A percentile compares a stretch with the other conserved stretches of the same genome.
Evolutionary conservation across 2,797 vertebrate species (phyloP).

Genomic region (Potorous gilbertii): DNA sequence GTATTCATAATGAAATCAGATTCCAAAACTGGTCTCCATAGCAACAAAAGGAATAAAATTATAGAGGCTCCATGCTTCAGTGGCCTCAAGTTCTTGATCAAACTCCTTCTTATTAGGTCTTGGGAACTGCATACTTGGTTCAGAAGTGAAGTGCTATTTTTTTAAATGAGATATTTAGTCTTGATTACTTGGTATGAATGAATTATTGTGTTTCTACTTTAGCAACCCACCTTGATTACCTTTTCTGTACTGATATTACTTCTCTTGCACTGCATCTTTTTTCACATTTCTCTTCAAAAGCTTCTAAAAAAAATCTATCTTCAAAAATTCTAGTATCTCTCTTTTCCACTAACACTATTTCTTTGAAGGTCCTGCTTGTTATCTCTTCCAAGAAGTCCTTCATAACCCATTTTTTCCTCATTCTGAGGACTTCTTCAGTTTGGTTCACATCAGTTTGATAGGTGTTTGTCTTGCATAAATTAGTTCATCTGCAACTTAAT

Average conservation of each 20-base stretch:
- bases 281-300: not conserved
- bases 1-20: slow-evolving; percentile 21
- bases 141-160: slow-evolving; percentile 8
- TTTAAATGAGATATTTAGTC: not conserved
- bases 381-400: not conserved
- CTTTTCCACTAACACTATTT: not conserved
- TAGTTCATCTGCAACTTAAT: not conserved
- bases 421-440: not conserved
- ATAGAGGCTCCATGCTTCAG: not conserved
- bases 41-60: slow-evolving; percentile 28
- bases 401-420: not conserved
- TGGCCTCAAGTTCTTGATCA: slow-evolving; percentile 12
- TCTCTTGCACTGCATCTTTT: not conserved
- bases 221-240: not conserved
- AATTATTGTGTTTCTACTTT: not conserved
- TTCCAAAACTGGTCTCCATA: slow-evolving; percentile 35
- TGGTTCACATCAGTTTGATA: not conserved
- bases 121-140: slow-evolving; percentile 15
- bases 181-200: not conserved
- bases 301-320: not conserved
- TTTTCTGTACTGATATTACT: not conserved
- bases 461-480: not conserved
- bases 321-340: not conserved
- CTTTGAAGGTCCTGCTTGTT: not conserved
- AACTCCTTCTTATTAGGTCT: not conserved